These are phyloP conservation scores for Thamnophis sirtalis DNA, from an alignment of 2,113 vertebrate genomes.

Conservation along the genomic window DNA sequence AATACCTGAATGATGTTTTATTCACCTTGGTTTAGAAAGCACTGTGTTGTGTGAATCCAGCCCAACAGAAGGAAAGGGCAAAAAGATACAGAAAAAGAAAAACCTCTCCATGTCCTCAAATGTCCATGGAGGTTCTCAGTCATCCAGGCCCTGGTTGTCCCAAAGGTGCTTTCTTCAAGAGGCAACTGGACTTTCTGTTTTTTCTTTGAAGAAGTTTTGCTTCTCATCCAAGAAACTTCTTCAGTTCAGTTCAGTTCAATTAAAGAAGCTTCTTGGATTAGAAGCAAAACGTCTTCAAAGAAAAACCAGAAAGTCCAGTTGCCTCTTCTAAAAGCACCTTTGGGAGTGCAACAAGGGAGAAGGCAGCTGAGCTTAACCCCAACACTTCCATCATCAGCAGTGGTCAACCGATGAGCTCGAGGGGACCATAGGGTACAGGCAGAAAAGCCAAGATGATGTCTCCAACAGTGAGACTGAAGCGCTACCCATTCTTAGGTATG, in stretches of 20 bases:
- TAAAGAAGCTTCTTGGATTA: no score
- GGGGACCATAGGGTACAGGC: not conserved
- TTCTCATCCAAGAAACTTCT: no score
- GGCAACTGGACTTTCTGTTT: no score
- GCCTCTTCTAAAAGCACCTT: no score
- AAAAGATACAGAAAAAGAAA: not conserved
- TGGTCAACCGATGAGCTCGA: not conserved
- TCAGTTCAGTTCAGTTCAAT: no score
- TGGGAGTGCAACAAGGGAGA: not conserved
- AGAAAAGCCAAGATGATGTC: not conserved
- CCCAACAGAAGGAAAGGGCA: not conserved
- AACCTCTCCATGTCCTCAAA: not conserved
- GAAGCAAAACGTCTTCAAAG: no score
- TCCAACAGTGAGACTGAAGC: not conserved
- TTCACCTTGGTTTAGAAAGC: not conserved
- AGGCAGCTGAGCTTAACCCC: not conserved
- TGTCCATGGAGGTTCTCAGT: no score
- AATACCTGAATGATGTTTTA: not conserved
- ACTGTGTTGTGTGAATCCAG: not conserved
- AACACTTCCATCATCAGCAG: not conserved
- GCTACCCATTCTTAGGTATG: not conserved
- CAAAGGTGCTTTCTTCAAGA: no score
- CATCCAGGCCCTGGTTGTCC: no score
- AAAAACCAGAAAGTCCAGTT: no score
- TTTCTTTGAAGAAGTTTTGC: no score